Evolutionary conservation across 2,797 vertebrate genomes (phyloP).

Genomic region (Hydrolagus colliei): DNA sequence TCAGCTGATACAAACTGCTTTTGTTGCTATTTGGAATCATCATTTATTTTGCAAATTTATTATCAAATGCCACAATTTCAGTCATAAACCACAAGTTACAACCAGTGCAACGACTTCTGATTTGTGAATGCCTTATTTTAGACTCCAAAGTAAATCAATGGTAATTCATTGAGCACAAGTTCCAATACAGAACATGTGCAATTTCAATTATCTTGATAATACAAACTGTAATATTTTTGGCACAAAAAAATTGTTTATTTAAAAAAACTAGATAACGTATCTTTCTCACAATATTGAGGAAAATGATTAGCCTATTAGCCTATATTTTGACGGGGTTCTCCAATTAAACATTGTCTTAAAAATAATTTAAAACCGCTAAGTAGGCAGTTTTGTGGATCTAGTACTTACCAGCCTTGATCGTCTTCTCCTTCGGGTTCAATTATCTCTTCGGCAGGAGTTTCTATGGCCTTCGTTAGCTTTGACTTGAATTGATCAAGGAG

Average conservation of each 20-base stretch:
- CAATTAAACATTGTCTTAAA: background rate
- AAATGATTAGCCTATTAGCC: background rate
- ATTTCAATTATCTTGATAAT: no score
- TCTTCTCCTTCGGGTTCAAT: constrained; percentile 75
- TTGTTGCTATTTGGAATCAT: no score
- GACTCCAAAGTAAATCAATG: no score
- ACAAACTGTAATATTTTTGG: no score
- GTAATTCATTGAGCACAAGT: no score
- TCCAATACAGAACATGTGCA: no score
- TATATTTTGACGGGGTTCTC: background rate
- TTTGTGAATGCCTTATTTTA: no score
- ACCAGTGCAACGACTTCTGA: no score
- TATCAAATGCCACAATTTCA: no score
- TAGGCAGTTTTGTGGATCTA: background rate
- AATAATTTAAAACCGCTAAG: background rate
- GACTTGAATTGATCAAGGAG: constrained; percentile 82
- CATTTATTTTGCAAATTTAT: no score
- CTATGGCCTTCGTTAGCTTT: constrained; percentile 84
- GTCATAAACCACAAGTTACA: no score
- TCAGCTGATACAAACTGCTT: no score
- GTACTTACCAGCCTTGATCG: constrained; percentile 86
- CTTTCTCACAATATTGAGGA: background rate
- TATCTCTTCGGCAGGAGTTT: constrained; percentile 64
- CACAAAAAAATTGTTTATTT: background rate
- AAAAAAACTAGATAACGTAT: background rate